A percentile compares a stretch with the other conserved stretches of the same genome.
Conservation (phyloP, 2,888 invertebrate genomes). For the Nomada lathburiana region DNA sequence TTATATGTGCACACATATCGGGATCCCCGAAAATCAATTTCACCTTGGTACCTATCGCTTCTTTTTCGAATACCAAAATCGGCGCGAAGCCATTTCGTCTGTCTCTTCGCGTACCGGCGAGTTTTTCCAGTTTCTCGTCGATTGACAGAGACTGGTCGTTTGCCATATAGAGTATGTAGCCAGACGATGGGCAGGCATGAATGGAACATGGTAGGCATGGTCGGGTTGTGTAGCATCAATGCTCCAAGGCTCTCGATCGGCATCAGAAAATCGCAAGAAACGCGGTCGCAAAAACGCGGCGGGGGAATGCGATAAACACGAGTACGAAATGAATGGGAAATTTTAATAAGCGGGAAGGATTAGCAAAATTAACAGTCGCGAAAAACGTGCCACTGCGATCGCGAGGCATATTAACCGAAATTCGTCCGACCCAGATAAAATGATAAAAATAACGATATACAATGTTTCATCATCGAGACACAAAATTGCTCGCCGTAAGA, state of each 20-base stretch:
- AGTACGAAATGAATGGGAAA: conserved; percentile 17
- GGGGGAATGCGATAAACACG: conserved; percentile 55
- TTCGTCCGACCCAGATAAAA: no score
- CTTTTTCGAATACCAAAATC: conserved; percentile 52
- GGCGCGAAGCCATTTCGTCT: conserved; percentile 44
- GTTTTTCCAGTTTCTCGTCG: conserved; percentile 73
- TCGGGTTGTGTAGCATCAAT: conserved; percentile 58
- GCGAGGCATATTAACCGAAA: no score
- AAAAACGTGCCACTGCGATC: no score
- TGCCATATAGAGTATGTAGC: conserved; percentile 74
- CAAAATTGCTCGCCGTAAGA: no score
- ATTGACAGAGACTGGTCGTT: conserved; percentile 68
- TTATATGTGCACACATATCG: conserved; percentile 48
- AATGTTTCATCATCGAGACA: no score
- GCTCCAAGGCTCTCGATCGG: conserved; percentile 44
- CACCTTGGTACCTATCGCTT: conserved; percentile 44
- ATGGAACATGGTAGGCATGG: conserved; percentile 68
- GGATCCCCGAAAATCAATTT: conserved; percentile 42
- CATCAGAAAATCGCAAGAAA: conserved; percentile 53
- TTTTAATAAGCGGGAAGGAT: no score
- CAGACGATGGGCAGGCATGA: conserved; percentile 70
- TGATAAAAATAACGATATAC: no score
- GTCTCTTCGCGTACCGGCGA: conserved; percentile 64
- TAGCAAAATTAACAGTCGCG: no score
- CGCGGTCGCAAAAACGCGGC: conserved; percentile 39